Evolutionary conservation across 2,113 vertebrate species (phyloP).

Genomic region (Atherinomorus stipes): DNA sequence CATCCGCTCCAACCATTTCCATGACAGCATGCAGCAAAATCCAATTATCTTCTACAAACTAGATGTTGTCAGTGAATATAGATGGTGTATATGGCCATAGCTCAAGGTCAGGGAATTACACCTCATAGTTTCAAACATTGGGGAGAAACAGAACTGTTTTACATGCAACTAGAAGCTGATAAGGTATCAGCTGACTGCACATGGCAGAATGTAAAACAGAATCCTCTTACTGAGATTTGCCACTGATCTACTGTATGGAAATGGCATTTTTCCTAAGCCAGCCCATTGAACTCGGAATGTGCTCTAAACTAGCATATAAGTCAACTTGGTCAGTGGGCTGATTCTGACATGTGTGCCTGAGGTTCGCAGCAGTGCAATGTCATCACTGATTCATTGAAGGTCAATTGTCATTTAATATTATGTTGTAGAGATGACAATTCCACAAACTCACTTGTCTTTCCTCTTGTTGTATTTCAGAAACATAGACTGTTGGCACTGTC

Average conservation of each 20-base stretch:
- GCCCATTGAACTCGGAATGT: slow-evolving; percentile 44
- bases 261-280: slow-evolving; percentile 23
- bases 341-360: slow-evolving; percentile 62
- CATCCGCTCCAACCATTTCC: slow-evolving; percentile 58
- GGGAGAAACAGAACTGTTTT: slow-evolving; percentile 49
- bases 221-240: slow-evolving; percentile 48
- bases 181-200: slow-evolving; percentile 71
- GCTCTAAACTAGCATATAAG: slow-evolving; percentile 59
- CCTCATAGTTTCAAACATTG: slow-evolving; percentile 61
- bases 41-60: slow-evolving; percentile 82
- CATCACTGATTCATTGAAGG: slow-evolving; percentile 75
- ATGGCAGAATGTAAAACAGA: slow-evolving; percentile 53
- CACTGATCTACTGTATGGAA: slow-evolving; percentile 51
- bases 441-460: slow-evolving; percentile 58
- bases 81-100: slow-evolving; percentile 68
- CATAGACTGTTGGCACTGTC: slow-evolving; percentile 64
- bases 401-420: slow-evolving; percentile 80
- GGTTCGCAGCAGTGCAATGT: slow-evolving; percentile 64
- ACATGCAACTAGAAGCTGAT: slow-evolving; percentile 63
- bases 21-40: slow-evolving; percentile 79
- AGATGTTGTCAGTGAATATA: slow-evolving; percentile 82
- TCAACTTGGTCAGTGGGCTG: slow-evolving; percentile 58
- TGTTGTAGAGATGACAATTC: slow-evolving; percentile 62
- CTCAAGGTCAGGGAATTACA: slow-evolving; percentile 76
- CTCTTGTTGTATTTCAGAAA: slow-evolving; percentile 51